Evolutionary conservation across 2,113 vertebrate species (phyloP), one percentile per base, ranked within the genome.

Genomic region (Oncorhynchus keta): DNA sequence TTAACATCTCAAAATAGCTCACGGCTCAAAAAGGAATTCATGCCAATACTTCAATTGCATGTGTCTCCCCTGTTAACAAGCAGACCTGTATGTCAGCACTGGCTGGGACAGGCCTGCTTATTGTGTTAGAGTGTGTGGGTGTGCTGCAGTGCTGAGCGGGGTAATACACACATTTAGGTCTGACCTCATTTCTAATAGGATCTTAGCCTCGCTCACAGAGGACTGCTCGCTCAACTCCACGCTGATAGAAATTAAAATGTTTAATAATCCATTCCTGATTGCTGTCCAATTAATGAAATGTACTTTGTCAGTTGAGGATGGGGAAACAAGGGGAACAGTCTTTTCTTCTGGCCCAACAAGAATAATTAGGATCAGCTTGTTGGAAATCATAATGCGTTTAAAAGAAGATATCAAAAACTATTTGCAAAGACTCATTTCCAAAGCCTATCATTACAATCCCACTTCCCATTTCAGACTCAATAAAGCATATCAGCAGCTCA

Each of bases 231-330:
- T 45, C 39, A 45, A 11, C 39, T 45, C 8, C 39, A 45, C 2
- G 2, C 9, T 45, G 39, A 55, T 55, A 5, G 13, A 55, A 55
- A 55, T 55, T 4, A 18, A 55, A 55, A 55, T 16, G 12, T 55
- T 55, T 16, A 55, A 79, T 79, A 73, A 82, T 73, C 82, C 66
- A 49, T 48, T 49, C 51, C 62, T 73, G 51, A 81, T 84, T 73
- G 59, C 49, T 16, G 61, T 76, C 35, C n/a, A 11, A 12, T 66
- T 74, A 76, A 81, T 79, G 74, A 64, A 55, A 55, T 84, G 75
- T 80, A 59, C 32, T 72, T 69, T 66, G 72, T 61, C 20, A 70
- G 75, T 51, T 39, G 57, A 71, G 71, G 55, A 55, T 16, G 16
- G 51, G 39, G 74, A 57, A 49, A 76, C 68, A 59, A 0, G 57